Base-by-base conservation (phyloP, 2,797 vertebrate species). In the Clamator glandarius region DNA sequence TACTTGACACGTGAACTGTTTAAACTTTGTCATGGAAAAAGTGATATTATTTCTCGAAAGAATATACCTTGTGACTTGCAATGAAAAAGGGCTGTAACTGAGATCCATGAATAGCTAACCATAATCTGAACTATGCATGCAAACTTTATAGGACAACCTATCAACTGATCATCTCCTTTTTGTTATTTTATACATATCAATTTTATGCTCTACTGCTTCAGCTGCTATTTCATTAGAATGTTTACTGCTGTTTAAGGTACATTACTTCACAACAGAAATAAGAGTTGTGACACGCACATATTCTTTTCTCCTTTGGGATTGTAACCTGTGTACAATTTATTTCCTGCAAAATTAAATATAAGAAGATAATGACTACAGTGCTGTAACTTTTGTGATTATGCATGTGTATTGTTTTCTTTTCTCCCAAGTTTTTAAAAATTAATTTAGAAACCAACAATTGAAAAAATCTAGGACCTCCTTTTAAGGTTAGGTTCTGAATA, bases 161-260 rank as follows among this genome's bases (percentile, higher is more conserved):
- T 95, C 92, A 95, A 92, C 88, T 87, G 90, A 96, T 97, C 89
- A 96, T 96, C 87, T 95, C 81, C 54, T 82, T 78, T 75, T 82
- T 92, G 93, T 93, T 82, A 93, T 92, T 96, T 94, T 93, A 94
- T 95, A 84, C 82, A 94, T 95, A 96, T 96, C 97, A 94, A 96
- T 95, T 97, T 97, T 93, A 96, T 93, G 96, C 92, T 96, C 81
- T 90, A 94, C 44, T 97, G 95, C 94, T 92, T 96, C 93, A 75
- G 94, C 82, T 95, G 75, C 33, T 83, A 61, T 95, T 96, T 94
- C 83, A 89, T 96, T 96, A 93, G 57, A 87, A 81, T 94, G 87
- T 90, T 96, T 96, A 87, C 69, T 93, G 85, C 89, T 84, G 35
- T 92, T 96, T 96, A 93, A 93, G 75, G 77, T 92, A 63, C 95